A percentile compares a stretch with the other conserved stretches of the same genome.
phyloP scores from a whole-genome alignment of 2,113 vertebrate genomes.

The Heloderma charlesbogerti region DNA sequence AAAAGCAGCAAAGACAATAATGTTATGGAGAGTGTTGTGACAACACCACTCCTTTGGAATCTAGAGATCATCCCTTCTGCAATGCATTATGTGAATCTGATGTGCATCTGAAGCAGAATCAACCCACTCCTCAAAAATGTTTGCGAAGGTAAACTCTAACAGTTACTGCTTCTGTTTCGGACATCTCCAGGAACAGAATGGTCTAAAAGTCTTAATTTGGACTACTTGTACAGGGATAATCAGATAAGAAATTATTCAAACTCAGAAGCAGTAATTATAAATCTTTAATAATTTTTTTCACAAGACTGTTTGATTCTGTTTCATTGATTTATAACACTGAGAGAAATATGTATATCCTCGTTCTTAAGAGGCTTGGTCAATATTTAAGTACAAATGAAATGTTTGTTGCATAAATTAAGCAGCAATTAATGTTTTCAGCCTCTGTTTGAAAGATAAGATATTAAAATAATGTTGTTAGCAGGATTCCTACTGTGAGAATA shows the following conservation, averaged over 20 bases:
- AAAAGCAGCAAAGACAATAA: not conserved
- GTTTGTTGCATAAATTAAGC: conserved; percentile 80
- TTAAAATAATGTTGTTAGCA: conserved; percentile 74
- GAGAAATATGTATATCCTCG: conserved; percentile 52
- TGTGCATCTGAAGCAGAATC: not conserved
- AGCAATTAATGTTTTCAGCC: conserved; percentile 80
- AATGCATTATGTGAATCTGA: not conserved
- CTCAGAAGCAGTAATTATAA: conserved; percentile 68
- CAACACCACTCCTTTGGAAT: not conserved
- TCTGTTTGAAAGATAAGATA: conserved; percentile 71
- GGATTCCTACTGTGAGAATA: conserved; percentile 84
- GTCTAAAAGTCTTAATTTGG: not conserved
- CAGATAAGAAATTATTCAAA: conserved; percentile 68
- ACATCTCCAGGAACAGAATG: not conserved
- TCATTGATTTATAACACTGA: conserved; percentile 64
- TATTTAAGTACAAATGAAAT: conserved; percentile 73
- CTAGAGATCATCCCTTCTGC: not conserved
- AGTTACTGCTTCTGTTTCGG: not conserved
- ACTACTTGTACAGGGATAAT: not conserved
- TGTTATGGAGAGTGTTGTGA: not conserved
- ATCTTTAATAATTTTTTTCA: conserved; percentile 66
- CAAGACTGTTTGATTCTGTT: conserved; percentile 64
- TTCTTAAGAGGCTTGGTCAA: conserved; percentile 70
- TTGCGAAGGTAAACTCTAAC: not conserved
- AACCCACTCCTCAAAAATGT: not conserved